Conservation (phyloP, 2,113 vertebrate species). For the Cichladusa arquata region DNA sequence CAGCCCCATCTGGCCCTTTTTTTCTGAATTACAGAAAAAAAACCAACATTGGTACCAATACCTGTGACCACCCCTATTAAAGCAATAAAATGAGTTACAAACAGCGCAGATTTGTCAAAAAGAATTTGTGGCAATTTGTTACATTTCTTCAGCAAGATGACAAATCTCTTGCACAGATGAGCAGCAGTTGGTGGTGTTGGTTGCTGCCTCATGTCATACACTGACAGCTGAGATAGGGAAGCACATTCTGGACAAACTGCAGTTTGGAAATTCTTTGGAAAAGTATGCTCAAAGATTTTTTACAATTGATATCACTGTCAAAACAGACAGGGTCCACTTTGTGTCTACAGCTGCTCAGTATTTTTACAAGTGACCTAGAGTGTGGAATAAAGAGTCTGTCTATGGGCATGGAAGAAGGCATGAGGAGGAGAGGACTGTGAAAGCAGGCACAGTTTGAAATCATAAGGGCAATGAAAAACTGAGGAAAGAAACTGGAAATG, state of each 20-base stretch:
- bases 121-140: neutral
- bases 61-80: neutral
- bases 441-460: neutral
- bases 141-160: neutral
- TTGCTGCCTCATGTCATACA: neutral
- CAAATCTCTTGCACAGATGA: rapidly evolving
- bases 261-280: neutral
- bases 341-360: neutral
- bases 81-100: neutral
- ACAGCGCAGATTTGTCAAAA: neutral
- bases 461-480: neutral
- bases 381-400: neutral
- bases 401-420: neutral
- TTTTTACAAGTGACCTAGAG: neutral
- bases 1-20: neutral
- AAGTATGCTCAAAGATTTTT: neutral
- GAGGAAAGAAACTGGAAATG: neutral
- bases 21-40: neutral
- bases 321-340: neutral
- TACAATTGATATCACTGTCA: neutral
- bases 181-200: rapidly evolving
- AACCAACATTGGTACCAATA: neutral
- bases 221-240: neutral
- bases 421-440: neutral
- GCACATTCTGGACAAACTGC: neutral